Conservation (phyloP, 2,888 invertebrate genomes). For the Luperina nickerlii region DNA sequence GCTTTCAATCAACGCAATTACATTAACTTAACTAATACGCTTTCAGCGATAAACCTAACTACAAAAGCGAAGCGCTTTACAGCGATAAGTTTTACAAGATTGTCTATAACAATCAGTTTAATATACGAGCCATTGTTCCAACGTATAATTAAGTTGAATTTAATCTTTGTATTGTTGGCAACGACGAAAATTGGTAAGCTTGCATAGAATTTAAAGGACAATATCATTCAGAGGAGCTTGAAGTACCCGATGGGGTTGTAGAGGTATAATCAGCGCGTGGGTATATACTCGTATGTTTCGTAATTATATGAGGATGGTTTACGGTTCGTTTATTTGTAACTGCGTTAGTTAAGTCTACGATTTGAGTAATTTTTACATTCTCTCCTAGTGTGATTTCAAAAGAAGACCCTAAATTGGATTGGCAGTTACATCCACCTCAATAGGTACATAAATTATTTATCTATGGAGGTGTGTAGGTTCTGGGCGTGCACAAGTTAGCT, state of each 20-base stretch:
- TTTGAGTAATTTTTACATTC: not conserved
- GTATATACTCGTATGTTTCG: not conserved
- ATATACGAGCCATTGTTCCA: slow-evolving; percentile 45
- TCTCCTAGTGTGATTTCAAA: not conserved
- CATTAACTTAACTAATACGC: slow-evolving; percentile 10
- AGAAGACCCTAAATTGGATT: not conserved
- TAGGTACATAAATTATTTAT: not conserved
- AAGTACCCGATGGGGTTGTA: not conserved
- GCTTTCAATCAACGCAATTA: slow-evolving; percentile 16
- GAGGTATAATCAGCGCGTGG: no score
- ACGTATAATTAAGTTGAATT: slow-evolving; percentile 33
- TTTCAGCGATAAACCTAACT: slow-evolving; percentile 20
- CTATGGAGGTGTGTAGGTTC: not conserved
- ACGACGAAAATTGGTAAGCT: slow-evolving; percentile 23
- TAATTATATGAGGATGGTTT: not conserved
- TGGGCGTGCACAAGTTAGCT: not conserved
- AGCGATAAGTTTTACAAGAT: slow-evolving; percentile 32
- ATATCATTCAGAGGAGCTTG: not conserved
- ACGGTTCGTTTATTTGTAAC: not conserved
- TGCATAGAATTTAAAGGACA: not conserved
- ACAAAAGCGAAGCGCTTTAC: slow-evolving; percentile 33
- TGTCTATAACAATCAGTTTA: slow-evolving; percentile 35
- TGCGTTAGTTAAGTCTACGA: not conserved
- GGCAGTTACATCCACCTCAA: not conserved
- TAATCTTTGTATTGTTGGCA: slow-evolving; percentile 42